Percentiles rank a stretch among this genome's conserved stretches.
phyloP scores from a whole-genome alignment of 2,113 vertebrate genomes.

The Pseudois nayaur region DNA sequence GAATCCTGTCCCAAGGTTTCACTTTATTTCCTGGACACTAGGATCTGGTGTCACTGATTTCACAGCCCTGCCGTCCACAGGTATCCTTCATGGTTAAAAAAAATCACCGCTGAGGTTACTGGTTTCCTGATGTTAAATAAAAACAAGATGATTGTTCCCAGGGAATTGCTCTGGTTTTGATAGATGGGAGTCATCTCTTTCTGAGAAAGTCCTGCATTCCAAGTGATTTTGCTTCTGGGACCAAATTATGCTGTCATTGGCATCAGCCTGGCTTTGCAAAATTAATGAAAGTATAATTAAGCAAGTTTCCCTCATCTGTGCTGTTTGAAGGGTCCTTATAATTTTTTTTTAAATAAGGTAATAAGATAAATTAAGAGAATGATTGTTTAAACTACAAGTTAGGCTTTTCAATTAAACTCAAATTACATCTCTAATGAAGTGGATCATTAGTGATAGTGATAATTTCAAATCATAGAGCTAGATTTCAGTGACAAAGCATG shows the following conservation, averaged over 20 bases:
- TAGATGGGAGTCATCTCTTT: background rate
- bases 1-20: background rate
- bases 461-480: background rate
- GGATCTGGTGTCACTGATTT: background rate
- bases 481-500: background rate
- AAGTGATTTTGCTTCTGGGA: slow-evolving; percentile 16
- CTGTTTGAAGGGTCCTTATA: slow-evolving; percentile 19
- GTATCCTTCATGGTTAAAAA: background rate
- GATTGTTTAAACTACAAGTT: background rate
- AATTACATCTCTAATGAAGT: slow-evolving; percentile 35
- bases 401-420: slow-evolving; percentile 50
- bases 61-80: background rate
- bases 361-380: background rate
- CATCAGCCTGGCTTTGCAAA: background rate
- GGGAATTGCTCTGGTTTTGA: background rate
- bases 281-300: slow-evolving; percentile 47
- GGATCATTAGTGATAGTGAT: slow-evolving; percentile 35
- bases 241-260: background rate
- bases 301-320: background rate
- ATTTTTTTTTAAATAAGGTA: background rate
- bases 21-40: background rate
- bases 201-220: accelerated
- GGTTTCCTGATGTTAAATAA: background rate
- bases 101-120: background rate
- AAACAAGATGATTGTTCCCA: background rate